Conservation (phyloP, 37 sponge, comb jelly and placozoan species). For the Crambe crambe region DNA sequence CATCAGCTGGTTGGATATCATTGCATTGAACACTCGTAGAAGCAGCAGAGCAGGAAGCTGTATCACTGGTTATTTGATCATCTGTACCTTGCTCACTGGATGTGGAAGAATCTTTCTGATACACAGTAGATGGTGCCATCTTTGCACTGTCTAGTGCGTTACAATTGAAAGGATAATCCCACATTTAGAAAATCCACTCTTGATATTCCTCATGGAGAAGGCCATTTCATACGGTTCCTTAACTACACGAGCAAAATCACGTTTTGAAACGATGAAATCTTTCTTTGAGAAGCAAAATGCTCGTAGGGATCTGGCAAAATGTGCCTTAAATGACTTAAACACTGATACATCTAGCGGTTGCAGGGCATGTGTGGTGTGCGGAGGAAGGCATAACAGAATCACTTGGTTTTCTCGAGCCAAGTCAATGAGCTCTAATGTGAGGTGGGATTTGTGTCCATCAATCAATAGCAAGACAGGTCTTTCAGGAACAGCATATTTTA, state of each 20-base stretch:
- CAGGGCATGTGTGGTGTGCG: background rate
- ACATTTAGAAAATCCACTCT: background rate
- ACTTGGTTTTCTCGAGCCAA: slow-evolving; percentile 16
- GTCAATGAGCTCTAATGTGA: slow-evolving; percentile 16
- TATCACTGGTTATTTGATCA: too few relatives aligned
- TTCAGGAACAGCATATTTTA: background rate
- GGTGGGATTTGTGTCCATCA: slow-evolving; percentile 28
- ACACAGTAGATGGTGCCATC: too few relatives aligned
- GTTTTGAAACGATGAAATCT: background rate
- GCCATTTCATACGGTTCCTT: background rate
- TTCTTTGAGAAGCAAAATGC: background rate
- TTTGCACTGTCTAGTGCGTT: too few relatives aligned
- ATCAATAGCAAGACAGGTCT: slow-evolving; percentile 1
- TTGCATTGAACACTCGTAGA: too few relatives aligned
- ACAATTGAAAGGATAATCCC: background rate
- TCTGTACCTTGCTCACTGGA: too few relatives aligned
- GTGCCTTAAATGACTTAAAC: background rate
- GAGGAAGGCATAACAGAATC: slow-evolving; percentile 25
- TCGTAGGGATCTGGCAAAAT: background rate
- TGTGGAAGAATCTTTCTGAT: too few relatives aligned
- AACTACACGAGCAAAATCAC: background rate
- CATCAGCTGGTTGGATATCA: too few relatives aligned
- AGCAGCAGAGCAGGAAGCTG: too few relatives aligned
- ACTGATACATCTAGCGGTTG: background rate
- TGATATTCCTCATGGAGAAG: background rate